Conservation (phyloP, 2,113 vertebrate genomes). For the Otus sunia region DNA sequence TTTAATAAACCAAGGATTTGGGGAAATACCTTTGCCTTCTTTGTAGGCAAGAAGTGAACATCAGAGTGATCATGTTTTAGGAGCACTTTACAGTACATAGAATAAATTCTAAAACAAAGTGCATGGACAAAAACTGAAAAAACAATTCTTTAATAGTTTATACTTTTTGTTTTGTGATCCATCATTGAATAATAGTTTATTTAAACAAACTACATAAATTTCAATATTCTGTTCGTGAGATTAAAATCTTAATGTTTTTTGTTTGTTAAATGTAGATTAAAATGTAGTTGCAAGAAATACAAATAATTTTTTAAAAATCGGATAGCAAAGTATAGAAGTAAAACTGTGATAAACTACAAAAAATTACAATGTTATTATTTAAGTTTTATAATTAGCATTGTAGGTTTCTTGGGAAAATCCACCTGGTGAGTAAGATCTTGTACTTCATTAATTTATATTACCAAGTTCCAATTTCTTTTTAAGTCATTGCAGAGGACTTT, state of each 20-base stretch:
- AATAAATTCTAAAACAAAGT: not conserved
- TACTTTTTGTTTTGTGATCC: not conserved
- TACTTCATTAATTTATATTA: not conserved
- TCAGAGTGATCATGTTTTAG: not conserved
- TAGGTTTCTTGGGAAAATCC: not conserved
- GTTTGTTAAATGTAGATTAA: not conserved
- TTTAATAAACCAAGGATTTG: not conserved
- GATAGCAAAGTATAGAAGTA: not conserved
- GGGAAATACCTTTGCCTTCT: not conserved
- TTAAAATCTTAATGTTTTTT: not conserved
- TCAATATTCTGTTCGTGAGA: not conserved
- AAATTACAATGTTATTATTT: not conserved
- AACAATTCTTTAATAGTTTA: not conserved
- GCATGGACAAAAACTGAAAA: not conserved
- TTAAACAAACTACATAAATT: not conserved
- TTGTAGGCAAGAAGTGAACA: not conserved
- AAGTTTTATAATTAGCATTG: not conserved
- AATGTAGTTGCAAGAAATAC: not conserved
- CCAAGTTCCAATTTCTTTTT: not conserved
- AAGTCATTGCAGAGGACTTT: not conserved
- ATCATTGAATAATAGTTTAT: not conserved
- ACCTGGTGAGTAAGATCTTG: not conserved
- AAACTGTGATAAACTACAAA: not conserved
- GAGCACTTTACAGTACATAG: not conserved
- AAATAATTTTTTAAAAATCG: not conserved